phyloP scores from a whole-genome alignment of 2,797 vertebrate genomes.

The Sternarchorhynchus goeldii region DNA sequence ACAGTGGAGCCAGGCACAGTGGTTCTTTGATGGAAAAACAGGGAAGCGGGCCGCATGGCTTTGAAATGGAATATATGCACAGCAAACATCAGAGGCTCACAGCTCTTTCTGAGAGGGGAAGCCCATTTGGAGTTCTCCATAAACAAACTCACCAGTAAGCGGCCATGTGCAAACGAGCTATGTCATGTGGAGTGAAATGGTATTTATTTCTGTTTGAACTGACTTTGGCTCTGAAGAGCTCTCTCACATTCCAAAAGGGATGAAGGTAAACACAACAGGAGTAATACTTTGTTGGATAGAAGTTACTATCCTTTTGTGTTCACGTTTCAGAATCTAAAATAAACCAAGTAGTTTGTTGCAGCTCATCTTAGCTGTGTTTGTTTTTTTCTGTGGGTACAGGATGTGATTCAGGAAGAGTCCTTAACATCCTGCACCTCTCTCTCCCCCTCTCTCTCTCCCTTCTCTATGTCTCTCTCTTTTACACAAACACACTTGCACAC shows the following conservation, averaged over 20 bases:
- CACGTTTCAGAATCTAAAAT: conserved; percentile 19
- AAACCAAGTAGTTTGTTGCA: conserved; percentile 1
- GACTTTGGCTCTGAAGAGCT: conserved; percentile 36
- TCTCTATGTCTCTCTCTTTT: not conserved
- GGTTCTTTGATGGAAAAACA: conserved; percentile 61
- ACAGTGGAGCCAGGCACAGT: conserved; percentile 62
- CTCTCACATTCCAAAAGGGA: conserved; percentile 16
- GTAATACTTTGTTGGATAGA: conserved; percentile 9
- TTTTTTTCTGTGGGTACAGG: conserved; percentile 12
- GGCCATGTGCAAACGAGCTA: conserved; percentile 54
- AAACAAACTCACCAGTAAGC: conserved; percentile 65
- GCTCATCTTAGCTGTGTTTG: conserved; percentile 11
- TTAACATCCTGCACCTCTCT: not conserved
- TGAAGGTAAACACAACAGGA: conserved; percentile 48
- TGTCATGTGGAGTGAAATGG: conserved; percentile 51
- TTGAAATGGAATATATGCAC: conserved; percentile 69
- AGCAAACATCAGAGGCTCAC: conserved; percentile 64
- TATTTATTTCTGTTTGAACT: conserved; percentile 51
- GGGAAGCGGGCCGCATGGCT: conserved; percentile 48
- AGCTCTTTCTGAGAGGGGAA: conserved; percentile 64
- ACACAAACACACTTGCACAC: too few species aligned
- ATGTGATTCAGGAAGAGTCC: not conserved
- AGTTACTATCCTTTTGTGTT: conserved; percentile 12
- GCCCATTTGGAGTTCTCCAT: conserved; percentile 60
- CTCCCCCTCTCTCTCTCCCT: not conserved